Base-by-base conservation (phyloP, 2,113 vertebrate species). In the Grammomys surdaster region DNA sequence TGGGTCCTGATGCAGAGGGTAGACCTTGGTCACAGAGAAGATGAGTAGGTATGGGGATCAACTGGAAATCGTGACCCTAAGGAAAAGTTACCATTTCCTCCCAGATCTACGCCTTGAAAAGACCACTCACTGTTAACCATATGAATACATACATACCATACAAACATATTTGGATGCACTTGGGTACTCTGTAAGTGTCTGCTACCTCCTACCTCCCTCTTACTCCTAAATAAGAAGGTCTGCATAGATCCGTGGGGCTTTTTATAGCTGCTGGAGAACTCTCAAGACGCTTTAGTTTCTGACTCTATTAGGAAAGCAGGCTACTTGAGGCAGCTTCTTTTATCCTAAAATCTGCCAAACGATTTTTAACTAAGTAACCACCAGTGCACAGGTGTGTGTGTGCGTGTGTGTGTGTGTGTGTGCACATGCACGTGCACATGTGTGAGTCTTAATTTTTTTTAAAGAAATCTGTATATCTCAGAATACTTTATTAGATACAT, bases 261-360 rank as follows among this genome's bases (percentile, higher is more conserved):
- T 93, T 90, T n/a, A 51, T 58, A 88, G 89, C 77, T 19, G 3
- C 24, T 93, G 93, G 81, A 96, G 77, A 54, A 82, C 19, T 54
- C 89, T 77, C 93, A 95, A 58, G 81, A 92, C 60, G 33, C 88
- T 87, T 88, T 76, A 3, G 65, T 95, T 78, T 77, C 88, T n/a
- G 26, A 90, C 56, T 90, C 93, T 77, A 91, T 90, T 88, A 84
- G 72, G 93, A 76, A 89, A 88, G 77, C 2, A 26, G 40, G 89
- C 91, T 65, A 65, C 70, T 58, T 17, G 63, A 88, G 76, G 28
- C 31, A 36, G n/a, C 10, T 36, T 80, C 54, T 88, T 86, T 95
- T 89, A 87, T n/a, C 31, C 60, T 95, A 86, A 80, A 96, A 67
- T 60, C 46, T 56, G 73, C 58, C 67, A 54, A 76, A 51, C 58